Base-by-base conservation (phyloP, 2,888 invertebrate species). In the Monochamus alternatus region DNA sequence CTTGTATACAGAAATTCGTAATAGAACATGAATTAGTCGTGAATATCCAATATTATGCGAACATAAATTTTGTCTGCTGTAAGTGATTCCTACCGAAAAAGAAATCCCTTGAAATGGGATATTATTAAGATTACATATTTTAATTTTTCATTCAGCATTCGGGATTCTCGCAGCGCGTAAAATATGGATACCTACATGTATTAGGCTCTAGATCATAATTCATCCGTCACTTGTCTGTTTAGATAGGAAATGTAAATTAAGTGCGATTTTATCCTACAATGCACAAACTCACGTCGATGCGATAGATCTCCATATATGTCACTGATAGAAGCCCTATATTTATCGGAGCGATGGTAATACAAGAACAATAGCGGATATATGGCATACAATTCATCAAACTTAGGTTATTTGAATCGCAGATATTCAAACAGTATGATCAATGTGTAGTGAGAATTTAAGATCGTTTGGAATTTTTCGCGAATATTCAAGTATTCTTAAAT, bases 201-300 rank as follows among this genome's bases (percentile, higher is more conserved):
- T 69, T 47, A 12, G 66, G 62, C 64, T n/a, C 51, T 73, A 71
- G 43, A 70, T 65, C 73, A 70, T 70, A 70, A 76, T 44, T 72
- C 66, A 73, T 73, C 47, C 47, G 75, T 47, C 47, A 68, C 32
- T 59, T 47, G 59, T 38, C 63, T 8, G 55, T 64, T 58, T 66
- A 47, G 66, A 66, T 66, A 66, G 59, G 51, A 73, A 73, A 66
- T 59, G 52, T 66, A 66, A 73, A 73, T 73, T 59, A 47, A 66
- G 66, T 22, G 32, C 65, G 22, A 66, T 60, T 66, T 73, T 47
- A 73, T 73, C 66, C 44, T 9, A 43, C 73, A 64, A 66, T 66
- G 60, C 59, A 73, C 64, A 14, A 32, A 31, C 47, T 12, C 44
- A 47, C 59, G 65, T 55, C 52, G 10, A 12, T 47, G 59, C 30